Evolutionary conservation across 2,888 invertebrate genomes (phyloP).

Genomic region (Platycheirus albimanus): DNA sequence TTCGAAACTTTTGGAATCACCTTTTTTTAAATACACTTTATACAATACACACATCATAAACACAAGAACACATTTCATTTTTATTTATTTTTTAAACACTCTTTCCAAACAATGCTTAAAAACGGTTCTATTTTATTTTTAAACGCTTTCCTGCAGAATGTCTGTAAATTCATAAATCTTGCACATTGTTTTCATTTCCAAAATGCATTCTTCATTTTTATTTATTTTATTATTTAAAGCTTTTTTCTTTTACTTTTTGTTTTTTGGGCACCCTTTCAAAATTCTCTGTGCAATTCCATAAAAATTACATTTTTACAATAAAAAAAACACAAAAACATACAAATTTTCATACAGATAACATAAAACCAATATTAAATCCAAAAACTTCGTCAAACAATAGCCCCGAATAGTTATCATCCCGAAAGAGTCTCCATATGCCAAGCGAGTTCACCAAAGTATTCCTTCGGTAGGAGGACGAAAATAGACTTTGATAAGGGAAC

Average conservation of each 20-base stretch:
- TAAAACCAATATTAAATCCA: conserved; percentile 29
- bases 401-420: conserved; percentile 84
- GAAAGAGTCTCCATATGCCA: conserved; percentile 85
- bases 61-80: background rate
- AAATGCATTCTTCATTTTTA: background rate
- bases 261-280: conserved; percentile 15
- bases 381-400: conserved; percentile 77
- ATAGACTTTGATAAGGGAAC: conserved; percentile 80
- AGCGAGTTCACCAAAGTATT: conserved; percentile 82
- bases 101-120: no score
- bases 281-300: conserved; percentile 14
- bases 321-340: conserved; percentile 26
- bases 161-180: conserved; percentile 5
- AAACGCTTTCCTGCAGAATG: background rate
- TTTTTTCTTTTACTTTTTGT: conserved; percentile 15
- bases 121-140: background rate
- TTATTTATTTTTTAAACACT: background rate
- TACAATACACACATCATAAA: no score
- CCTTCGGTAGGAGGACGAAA: conserved; percentile 84
- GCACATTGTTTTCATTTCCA: conserved; percentile 9
- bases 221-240: no score
- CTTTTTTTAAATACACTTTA: no score
- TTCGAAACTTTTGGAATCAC: no score
- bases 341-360: conserved; percentile 31
- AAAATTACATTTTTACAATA: background rate